Conservation (phyloP, 2,113 vertebrate species). For the Pelodiscus sinensis region DNA sequence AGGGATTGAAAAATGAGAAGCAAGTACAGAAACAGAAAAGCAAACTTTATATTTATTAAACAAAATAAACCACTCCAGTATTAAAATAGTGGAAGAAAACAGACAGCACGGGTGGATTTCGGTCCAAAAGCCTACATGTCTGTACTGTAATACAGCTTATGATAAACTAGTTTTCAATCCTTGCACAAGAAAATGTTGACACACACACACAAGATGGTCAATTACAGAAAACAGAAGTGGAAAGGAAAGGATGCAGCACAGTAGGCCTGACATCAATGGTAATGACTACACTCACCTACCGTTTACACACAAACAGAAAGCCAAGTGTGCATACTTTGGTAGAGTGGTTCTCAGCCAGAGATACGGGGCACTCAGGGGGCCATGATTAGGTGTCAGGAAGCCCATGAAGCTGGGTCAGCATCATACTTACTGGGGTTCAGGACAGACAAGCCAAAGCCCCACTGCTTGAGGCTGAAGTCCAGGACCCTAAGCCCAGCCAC, state of each 20-base stretch:
- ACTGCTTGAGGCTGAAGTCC: no score
- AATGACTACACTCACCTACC: background rate
- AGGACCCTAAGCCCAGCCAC: no score
- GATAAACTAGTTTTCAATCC: background rate
- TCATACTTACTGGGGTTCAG: no score
- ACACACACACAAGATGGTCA: background rate
- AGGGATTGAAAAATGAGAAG: constrained; percentile 27
- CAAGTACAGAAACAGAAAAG: constrained; percentile 20
- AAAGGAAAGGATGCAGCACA: background rate
- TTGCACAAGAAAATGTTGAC: background rate
- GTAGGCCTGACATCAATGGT: background rate
- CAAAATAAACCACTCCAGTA: background rate
- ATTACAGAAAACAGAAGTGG: background rate
- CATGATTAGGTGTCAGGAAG: no score
- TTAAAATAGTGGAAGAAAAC: constrained; percentile 7
- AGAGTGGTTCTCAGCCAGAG: no score
- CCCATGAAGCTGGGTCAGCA: no score
- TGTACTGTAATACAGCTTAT: background rate
- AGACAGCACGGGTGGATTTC: background rate
- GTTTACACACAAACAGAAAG: background rate
- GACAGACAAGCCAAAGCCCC: no score
- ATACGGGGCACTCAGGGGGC: no score
- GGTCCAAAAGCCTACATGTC: background rate
- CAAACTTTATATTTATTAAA: constrained; percentile 23
- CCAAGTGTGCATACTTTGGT: no score